Base-by-base conservation (phyloP, 2,888 invertebrate genomes). In the Cheilosia variabilis region DNA sequence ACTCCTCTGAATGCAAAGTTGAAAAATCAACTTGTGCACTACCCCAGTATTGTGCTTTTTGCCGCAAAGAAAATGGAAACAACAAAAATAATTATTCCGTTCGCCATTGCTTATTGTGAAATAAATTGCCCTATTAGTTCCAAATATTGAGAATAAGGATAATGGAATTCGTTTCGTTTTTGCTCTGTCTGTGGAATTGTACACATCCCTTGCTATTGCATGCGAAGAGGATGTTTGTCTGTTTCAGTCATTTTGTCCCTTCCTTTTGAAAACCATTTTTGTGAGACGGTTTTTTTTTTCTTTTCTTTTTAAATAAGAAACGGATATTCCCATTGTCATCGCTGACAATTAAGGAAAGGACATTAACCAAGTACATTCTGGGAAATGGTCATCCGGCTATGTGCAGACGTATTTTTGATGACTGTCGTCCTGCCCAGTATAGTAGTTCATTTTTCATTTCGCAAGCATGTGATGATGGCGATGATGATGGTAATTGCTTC, bases 101-200 rank as follows among this genome's bases (percentile, higher is more conserved):
- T 72, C 65, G 52, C 65, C 65, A 79, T 72, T 79, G 78, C 78
- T 65, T 79, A 60, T 79, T 79, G 71, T 71, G 72, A 72, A 79
- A 79, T 71, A 79, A 72, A 79, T 79, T 79, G 78, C 78, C 78
- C 78, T 79, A 71, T 79, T 79, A 79, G 78, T 79, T 72, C 65
- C 41, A 58, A 79, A 79, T 72, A 79, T 79, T 79, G 63, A 72
- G 72, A 79, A 72, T 58, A 72, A 72, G 72, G 72, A 72, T 79
- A 79, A 72, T 79, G 72, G 78, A 43, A 58, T 72, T 65, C 58
- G 65, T 41, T 52, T 50, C 55, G 22, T 55, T 24, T 31, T 27
- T 5, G 31, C 9, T 63, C 2, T 13, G 1, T 53, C n/a, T 62
- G 17, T 37, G 37, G 37, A 37, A 41, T 22, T 4, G 7, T 15